Base-by-base conservation (phyloP, 1,140 invertebrate genomes). In the Himalopsyche phryganea region DNA sequence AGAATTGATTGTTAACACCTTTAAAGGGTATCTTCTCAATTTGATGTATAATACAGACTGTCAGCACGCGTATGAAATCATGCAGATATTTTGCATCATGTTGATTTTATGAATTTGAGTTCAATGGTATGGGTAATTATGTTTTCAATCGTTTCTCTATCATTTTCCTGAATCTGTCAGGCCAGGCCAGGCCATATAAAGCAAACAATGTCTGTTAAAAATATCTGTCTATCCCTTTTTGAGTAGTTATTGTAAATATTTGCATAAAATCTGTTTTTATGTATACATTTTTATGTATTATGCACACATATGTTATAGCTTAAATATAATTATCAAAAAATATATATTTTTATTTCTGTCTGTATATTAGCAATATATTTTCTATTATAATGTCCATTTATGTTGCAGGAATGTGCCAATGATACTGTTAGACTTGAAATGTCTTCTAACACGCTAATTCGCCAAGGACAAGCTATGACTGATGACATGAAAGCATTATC, bases 401-500 rank as follows among this genome's bases (percentile, higher is more conserved):
- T 46, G 5, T 54, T 56, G 10, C 41, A 63, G 61, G 50, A 40
- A 11, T 63, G 47, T 44, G 18, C 32, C 47, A 47, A 50, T 15
- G 45, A 63, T 33, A 49, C 45, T 2, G 10, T 32, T 5, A 47
- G 46, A 32, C 46, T 56, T 23, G 33, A 60, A 36, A 42, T 28
- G 10, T 49, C 61, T 18, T 32, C 57, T 13, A 40, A 57, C 6
- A 32, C 47, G n/a, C 36, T 63, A 6, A 47, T 60, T 4, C 49
- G 41, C 7, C 61, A 63, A 57, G 50, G 57, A 4, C 28, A 42
- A 9, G 13, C 14, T 5, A 47, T 63, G 48, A 19, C 23, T 20
- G 14, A 55, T 4, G 57, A 63, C 36, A 46, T 63, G 19, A 11
- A 59, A 47, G 15, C 18, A 7, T 11, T 15, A 13, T 33, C 20